Percentiles rank a stretch among this genome's conserved stretches.
phyloP scores from a whole-genome alignment of 2,888 invertebrate species.

The Strigamia transsilvanica region DNA sequence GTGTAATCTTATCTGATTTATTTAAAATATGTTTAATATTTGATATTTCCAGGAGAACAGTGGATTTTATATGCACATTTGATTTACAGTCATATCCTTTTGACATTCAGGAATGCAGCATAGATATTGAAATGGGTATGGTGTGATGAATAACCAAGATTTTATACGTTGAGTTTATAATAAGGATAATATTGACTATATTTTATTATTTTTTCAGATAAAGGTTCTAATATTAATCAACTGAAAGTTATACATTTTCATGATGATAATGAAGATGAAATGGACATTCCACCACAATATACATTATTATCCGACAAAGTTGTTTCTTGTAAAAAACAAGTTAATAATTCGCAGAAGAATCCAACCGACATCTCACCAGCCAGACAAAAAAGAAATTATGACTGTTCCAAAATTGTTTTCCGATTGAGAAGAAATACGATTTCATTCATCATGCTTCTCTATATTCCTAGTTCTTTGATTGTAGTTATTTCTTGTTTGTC shows the following conservation, averaged over 20 bases:
- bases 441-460: background rate
- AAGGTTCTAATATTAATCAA: background rate
- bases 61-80: background rate
- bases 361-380: background rate
- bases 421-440: background rate
- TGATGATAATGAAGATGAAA: background rate
- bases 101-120: conserved; percentile 9
- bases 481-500: background rate
- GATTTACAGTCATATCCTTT: background rate
- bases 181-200: background rate
- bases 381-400: background rate
- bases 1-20: background rate
- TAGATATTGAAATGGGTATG: background rate
- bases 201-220: background rate
- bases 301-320: background rate
- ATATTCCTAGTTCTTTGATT: conserved; percentile 1
- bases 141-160: background rate
- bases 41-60: background rate
- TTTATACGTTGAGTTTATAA: background rate
- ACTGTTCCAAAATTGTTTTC: background rate
- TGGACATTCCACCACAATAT: background rate
- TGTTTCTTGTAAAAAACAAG: background rate
- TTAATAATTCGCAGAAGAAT: background rate
- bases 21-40: background rate
- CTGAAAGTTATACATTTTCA: background rate